Conservation (phyloP, 2,888 invertebrate genomes). For the Hedychridium roseum region DNA sequence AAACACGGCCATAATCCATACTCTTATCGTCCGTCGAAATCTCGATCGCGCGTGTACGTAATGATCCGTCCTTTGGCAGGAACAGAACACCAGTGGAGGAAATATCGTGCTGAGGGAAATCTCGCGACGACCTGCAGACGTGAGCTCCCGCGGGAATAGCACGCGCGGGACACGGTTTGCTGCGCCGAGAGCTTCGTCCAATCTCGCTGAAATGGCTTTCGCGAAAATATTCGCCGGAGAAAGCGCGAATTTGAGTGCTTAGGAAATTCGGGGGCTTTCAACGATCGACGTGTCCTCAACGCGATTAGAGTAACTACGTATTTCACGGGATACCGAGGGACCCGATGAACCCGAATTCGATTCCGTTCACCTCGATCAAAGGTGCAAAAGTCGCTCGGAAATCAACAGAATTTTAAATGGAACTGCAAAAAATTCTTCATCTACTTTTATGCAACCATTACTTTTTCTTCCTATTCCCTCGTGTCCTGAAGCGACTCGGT, state of each 20-base stretch:
- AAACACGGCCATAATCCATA: too few relatives aligned
- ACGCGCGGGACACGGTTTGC: too few relatives aligned
- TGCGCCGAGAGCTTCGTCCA: constrained; percentile 3
- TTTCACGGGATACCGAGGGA: not conserved
- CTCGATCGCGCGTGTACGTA: not conserved
- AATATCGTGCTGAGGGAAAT: constrained; percentile 14
- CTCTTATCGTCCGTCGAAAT: not conserved
- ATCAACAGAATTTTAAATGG: too few relatives aligned
- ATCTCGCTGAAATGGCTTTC: constrained; percentile 18
- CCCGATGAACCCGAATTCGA: too few relatives aligned
- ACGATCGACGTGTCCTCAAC: constrained; percentile 1
- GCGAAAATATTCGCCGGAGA: constrained; percentile 3
- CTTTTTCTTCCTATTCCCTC: too few relatives aligned
- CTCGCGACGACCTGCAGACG: constrained; percentile 12
- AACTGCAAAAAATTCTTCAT: too few relatives aligned
- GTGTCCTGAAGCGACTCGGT: too few relatives aligned
- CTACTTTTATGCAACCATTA: too few relatives aligned
- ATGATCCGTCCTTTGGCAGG: not conserved
- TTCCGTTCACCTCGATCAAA: too few relatives aligned
- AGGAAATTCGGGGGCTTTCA: constrained; percentile 17
- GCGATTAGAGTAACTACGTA: not conserved
- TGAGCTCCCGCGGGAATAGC: constrained; percentile 15
- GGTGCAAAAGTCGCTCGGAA: too few relatives aligned
- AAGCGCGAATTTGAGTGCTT: too few relatives aligned
- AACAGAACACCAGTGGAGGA: too few relatives aligned